phyloP scores from a whole-genome alignment of 2,888 invertebrate genomes.

The Scaptomyza flava region DNA sequence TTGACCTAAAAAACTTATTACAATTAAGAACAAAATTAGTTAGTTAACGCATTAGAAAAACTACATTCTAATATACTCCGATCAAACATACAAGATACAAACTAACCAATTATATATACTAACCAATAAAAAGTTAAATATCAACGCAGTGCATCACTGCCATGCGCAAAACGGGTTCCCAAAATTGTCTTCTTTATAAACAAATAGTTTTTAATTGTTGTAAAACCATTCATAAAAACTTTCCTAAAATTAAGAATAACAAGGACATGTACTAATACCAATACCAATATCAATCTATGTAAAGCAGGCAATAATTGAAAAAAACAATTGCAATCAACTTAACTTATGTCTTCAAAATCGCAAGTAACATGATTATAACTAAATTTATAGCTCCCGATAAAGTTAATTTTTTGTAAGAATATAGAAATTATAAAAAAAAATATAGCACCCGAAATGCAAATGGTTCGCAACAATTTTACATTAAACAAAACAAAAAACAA shows the following conservation, averaged over 20 bases:
- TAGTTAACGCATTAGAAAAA: constrained; percentile 56
- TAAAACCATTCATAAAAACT: constrained; percentile 9
- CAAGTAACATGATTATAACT: constrained; percentile 13
- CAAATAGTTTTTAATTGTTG: constrained; percentile 21
- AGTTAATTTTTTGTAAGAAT: constrained; percentile 2
- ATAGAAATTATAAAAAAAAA: background rate
- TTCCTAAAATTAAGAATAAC: constrained; percentile 39
- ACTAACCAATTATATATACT: constrained; percentile 23
- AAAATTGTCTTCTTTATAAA: constrained; percentile 64
- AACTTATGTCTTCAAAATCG: constrained; percentile 40
- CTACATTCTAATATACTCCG: constrained; percentile 48
- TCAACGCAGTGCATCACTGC: constrained; percentile 78
- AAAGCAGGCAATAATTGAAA: constrained; percentile 69
- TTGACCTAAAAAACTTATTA: constrained; percentile 51
- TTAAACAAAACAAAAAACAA: constrained; percentile 17
- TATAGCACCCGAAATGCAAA: constrained; percentile 41
- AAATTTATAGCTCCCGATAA: constrained; percentile 12
- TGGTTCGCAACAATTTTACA: constrained; percentile 29
- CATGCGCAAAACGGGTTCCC: constrained; percentile 76
- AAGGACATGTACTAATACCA: constrained; percentile 18
- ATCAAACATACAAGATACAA: constrained; percentile 21
- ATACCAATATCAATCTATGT: constrained; percentile 52
- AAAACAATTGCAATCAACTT: constrained; percentile 42
- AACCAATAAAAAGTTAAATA: constrained; percentile 52
- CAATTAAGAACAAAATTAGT: constrained; percentile 34